Evolutionary conservation across 2,888 invertebrate genomes (phyloP).

Genomic region (Nemotelus pantherinus): DNA sequence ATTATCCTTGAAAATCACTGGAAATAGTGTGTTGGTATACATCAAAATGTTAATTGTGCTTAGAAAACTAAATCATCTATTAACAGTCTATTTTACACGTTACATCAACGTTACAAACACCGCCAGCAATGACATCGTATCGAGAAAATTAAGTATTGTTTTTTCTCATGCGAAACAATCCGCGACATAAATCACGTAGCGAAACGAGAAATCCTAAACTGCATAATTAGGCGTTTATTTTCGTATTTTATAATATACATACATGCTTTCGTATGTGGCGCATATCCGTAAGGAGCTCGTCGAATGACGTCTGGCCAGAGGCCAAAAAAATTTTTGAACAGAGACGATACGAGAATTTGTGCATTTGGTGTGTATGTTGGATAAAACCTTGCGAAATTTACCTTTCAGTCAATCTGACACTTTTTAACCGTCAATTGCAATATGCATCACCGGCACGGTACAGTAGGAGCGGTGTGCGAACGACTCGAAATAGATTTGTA

Average conservation of each 20-base stretch:
- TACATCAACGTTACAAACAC: no score
- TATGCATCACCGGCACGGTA: constrained; percentile 30
- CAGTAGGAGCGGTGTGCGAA: neutral
- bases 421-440: constrained; percentile 38
- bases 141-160: no score
- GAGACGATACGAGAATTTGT: constrained; percentile 23
- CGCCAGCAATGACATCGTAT: no score
- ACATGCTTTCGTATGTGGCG: constrained; percentile 6
- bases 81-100: no score
- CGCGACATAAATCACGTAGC: constrained; percentile 21
- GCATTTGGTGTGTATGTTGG: neutral
- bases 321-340: constrained; percentile 23
- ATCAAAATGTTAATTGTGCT: no score
- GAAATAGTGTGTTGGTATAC: no score
- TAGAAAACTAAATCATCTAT: no score
- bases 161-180: constrained; percentile 20
- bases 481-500: constrained; percentile 30
- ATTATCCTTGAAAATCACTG: no score
- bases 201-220: constrained; percentile 34
- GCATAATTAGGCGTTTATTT: constrained; percentile 41
- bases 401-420: constrained; percentile 36
- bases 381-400: constrained; percentile 33
- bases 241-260: constrained; percentile 19
- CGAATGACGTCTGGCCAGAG: constrained; percentile 28
- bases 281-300: constrained; percentile 21